These are phyloP conservation scores for Liasis olivaceus DNA, from an alignment of 2,797 vertebrate genomes.

Conservation along the genomic window DNA sequence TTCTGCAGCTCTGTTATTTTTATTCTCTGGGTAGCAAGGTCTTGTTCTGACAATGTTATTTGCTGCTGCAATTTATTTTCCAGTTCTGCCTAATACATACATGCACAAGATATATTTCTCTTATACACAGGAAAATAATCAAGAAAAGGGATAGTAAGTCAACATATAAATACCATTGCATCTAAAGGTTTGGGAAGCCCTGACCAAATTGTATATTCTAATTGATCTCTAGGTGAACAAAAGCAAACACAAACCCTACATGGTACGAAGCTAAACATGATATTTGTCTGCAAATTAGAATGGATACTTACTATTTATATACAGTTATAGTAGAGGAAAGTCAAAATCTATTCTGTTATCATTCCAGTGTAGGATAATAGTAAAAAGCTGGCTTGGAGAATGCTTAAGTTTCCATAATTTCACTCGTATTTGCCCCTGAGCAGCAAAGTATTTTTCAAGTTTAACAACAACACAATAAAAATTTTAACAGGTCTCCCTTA, in stretches of 20 bases:
- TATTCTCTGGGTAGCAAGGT: constrained; percentile 79
- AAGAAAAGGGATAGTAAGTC: not conserved
- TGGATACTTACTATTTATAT: not conserved
- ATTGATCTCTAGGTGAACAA: not conserved
- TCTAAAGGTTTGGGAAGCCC: not conserved
- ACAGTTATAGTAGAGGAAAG: not conserved
- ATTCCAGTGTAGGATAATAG: not conserved
- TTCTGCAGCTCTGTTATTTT: constrained; percentile 80
- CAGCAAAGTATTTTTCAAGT: not conserved
- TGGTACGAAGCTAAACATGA: not conserved
- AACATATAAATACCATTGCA: not conserved
- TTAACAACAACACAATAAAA: not conserved
- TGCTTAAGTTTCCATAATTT: not conserved
- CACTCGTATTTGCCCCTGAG: not conserved
- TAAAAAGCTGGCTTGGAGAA: not conserved
- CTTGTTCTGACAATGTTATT: constrained; percentile 75
- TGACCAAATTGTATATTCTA: not conserved
- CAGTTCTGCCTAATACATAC: constrained; percentile 81
- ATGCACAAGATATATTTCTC: constrained; percentile 3
- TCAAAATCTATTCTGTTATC: not conserved
- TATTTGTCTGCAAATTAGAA: not conserved
- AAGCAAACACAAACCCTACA: not conserved
- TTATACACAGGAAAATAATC: not conserved
- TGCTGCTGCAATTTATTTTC: constrained; percentile 83
- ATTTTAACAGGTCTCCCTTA: too few species aligned